Evolutionary conservation across 2,888 invertebrate genomes (phyloP).

Genomic region (Pyrocoelia pectoralis): DNA sequence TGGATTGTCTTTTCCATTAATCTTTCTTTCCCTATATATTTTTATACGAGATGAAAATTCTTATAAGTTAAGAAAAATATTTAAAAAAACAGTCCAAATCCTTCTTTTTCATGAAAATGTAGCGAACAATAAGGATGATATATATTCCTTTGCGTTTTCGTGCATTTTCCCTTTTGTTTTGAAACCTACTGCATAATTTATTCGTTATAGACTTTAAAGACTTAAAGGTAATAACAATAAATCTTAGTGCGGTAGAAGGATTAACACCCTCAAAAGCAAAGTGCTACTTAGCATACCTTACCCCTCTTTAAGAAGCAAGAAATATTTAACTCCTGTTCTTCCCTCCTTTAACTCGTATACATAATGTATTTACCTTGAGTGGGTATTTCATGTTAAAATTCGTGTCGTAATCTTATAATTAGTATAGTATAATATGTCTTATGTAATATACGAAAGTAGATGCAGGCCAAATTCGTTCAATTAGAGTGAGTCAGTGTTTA

Average conservation of each 20-base stretch:
- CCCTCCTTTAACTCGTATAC: neutral
- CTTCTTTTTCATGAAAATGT: neutral
- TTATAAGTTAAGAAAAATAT: constrained; percentile 4
- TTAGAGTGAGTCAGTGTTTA: constrained; percentile 13
- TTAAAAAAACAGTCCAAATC: constrained; percentile 1
- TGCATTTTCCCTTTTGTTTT: constrained; percentile 21
- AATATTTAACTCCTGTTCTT: constrained; percentile 18
- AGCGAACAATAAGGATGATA: neutral
- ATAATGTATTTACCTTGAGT: constrained; percentile 13
- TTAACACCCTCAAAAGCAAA: constrained; percentile 35
- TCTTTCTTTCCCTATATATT: neutral
- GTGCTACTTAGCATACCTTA: constrained; percentile 37
- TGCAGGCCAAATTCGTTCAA: constrained; percentile 13
- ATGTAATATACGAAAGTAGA: constrained; percentile 4
- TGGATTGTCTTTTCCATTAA: constrained; percentile 10
- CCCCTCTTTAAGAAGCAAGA: constrained; percentile 21
- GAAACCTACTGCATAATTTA: constrained; percentile 22
- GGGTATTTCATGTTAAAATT: neutral
- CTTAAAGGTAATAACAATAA: constrained; percentile 39
- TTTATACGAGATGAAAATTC: neutral
- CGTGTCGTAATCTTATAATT: constrained; percentile 6
- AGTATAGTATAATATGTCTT: constrained; percentile 7
- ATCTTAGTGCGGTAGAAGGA: constrained; percentile 38
- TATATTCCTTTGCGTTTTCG: neutral
- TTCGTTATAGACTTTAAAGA: constrained; percentile 34